Base-by-base conservation (phyloP, 2,797 vertebrate species). In the Lycodopsis pacificus region DNA sequence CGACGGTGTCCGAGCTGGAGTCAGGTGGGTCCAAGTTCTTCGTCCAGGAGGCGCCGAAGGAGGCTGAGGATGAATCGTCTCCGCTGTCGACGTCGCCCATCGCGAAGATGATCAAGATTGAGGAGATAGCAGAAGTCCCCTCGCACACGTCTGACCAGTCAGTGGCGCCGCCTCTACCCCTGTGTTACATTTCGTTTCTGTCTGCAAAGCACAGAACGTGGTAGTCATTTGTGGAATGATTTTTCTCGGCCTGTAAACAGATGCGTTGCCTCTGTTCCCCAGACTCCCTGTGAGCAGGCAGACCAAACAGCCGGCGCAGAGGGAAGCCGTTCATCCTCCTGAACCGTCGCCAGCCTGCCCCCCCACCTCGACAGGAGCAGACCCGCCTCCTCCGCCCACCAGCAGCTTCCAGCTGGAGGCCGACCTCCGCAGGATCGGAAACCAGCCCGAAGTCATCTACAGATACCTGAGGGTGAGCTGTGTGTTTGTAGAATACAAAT, bases 341-440 rank as follows among this genome's bases (percentile, higher is more conserved):
- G 54, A 74, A 25, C 22, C 56, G 0, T 10, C 56, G 0, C 8
- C 81, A 20, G 0, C 30, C 25, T 12, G 4, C 8, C 0, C 71
- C 17, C 34, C 32, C 32, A 34, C 80, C 36, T 11, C 61, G 0
- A 1, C 73, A 15, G 66, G 57, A 9, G 15, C 68, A 15, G 65
- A 77, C 2, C 66, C 95, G 57, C 97, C 97, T 86, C 88, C 91
- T 36, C 70, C 96, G 59, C 97, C 98, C 72, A 42, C 93, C 71
- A 98, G 94, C 94, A 96, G 97, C 77, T 99, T 99, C 88, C 97
- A 99, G 83, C 95, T 99, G 40, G 98, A 99, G 88, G 92, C 97
- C 17, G 97, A 98, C 88, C 95, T 99, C 73, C 96, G 97, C 76
- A 96, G 95, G 86, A 92, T 99, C 15, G 95, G 96, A 86, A 89